Base-by-base conservation (phyloP, 1,140 invertebrate genomes). In the Calephelis virginiensis region DNA sequence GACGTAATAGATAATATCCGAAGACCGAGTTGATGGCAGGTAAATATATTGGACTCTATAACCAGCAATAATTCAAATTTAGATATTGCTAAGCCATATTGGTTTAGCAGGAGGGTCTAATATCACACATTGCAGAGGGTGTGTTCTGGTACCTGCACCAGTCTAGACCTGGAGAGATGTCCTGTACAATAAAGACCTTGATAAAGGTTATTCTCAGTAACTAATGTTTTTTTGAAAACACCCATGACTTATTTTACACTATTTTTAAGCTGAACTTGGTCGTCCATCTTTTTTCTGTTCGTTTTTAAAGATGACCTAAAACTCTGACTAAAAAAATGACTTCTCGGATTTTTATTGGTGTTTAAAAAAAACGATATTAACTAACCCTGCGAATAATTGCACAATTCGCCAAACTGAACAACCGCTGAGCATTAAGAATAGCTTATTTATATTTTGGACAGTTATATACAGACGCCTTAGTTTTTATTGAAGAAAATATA, bases 51-150 rank as follows among this genome's bases (percentile, higher is more conserved):
- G 14, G 17, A 28, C 14, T 14, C 14, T 50, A 8, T 10, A 50
- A 8, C 50, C 11, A 28, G 50, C 17, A 17, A 53, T 49, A 45
- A 49, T n/a, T 13, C 3, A 28, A 64, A 65, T 45, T 12, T 62
- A 37, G 11, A 49, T 47, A 8, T 61, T 59, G 47, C 10, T 67
- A 63, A 13, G 56, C 62, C 62, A 63, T 59, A 17, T 66, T 50
- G 48, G 61, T 70, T 66, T 49, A 59, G 37, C 64, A 71, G 75
- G 75, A 80, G 80, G 78, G 73, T 75, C 80, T 82, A 84, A 80
- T 82, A 84, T 82, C 82, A 84, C 82, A 81, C 80, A 68, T 81
- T 80, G 76, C 70, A 66, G 68, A 62, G 73, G 73, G 76, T 79
- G 67, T 71, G 74, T 73, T 70, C 28, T 43, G 40, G 40, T 9